These are phyloP conservation scores for Argentina silus DNA, from an alignment of 2,797 vertebrate genomes.

Conservation along the genomic window DNA sequence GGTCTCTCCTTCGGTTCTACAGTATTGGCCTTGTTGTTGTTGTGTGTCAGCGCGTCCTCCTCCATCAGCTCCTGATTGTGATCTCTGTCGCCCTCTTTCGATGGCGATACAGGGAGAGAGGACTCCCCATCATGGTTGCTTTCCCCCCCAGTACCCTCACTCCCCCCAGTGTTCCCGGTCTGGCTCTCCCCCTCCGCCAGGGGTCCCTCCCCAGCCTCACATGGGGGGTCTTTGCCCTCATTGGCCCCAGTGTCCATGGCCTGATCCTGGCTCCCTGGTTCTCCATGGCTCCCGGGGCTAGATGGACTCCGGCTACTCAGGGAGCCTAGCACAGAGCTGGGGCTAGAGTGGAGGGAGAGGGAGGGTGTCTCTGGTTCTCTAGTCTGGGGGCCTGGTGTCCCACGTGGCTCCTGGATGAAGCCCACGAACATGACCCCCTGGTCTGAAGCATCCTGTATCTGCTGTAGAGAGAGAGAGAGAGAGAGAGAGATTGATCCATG, in stretches of 20 bases:
- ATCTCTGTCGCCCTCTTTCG: conserved; percentile 51
- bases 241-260: conserved; percentile 30
- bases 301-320: conserved; percentile 70
- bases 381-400: conserved; percentile 68
- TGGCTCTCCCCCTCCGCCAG: conserved; percentile 20
- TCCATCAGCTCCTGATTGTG: conserved; percentile 52
- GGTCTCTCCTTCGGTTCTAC: conserved; percentile 55
- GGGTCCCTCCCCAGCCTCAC: conserved; percentile 26
- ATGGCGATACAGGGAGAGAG: conserved; percentile 49
- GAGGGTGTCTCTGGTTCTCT: conserved; percentile 73
- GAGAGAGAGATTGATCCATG: neutral
- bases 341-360: conserved; percentile 82
- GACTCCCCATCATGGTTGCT: conserved; percentile 39
- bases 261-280: conserved; percentile 24
- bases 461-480: conserved; percentile 56
- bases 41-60: conserved; percentile 63
- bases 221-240: conserved; percentile 22
- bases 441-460: conserved; percentile 95
- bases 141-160: conserved; percentile 28
- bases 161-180: conserved; percentile 44
- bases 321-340: conserved; percentile 79
- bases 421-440: conserved; percentile 92
- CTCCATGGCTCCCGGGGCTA: conserved; percentile 57
- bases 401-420: conserved; percentile 87
- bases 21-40: conserved; percentile 72